A percentile compares a stretch with the other conserved stretches of the same genome.
phyloP scores from a whole-genome alignment of 2,797 vertebrate species.

The Phalanger gymnotis region DNA sequence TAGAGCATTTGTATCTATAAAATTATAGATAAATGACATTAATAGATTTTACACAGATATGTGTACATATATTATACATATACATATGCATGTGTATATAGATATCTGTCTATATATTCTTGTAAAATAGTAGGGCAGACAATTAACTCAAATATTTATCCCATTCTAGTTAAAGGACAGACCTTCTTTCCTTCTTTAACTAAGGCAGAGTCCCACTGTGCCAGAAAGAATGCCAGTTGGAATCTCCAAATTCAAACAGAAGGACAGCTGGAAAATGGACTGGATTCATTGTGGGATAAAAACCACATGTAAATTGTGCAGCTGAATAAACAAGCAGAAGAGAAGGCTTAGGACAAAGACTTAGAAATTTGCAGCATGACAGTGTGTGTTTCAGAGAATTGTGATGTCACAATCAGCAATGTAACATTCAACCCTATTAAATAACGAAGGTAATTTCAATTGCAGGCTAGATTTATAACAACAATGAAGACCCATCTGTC shows the following conservation, averaged over 20 bases:
- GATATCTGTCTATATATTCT: not conserved
- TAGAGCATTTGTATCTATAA: not conserved
- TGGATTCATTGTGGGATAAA: slow-evolving; percentile 64
- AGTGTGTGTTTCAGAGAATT: slow-evolving; percentile 8
- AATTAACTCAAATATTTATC: slow-evolving; percentile 71
- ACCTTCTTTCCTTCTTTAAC: slow-evolving; percentile 54
- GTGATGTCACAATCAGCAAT: slow-evolving; percentile 11
- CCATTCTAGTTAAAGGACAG: slow-evolving; percentile 50
- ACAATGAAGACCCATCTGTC: slow-evolving; percentile 64
- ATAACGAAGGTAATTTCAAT: slow-evolving; percentile 67
- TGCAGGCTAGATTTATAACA: slow-evolving; percentile 42
- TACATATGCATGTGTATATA: not conserved
- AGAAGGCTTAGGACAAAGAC: slow-evolving; percentile 56
- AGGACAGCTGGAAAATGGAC: slow-evolving; percentile 74
- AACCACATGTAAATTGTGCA: slow-evolving; percentile 60
- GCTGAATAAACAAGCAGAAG: slow-evolving; percentile 67
- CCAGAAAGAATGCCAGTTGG: slow-evolving; percentile 57
- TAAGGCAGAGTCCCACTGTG: slow-evolving; percentile 33
- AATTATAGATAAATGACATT: not conserved
- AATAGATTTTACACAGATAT: not conserved
- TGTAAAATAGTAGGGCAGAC: not conserved
- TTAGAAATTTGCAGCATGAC: slow-evolving; percentile 34
- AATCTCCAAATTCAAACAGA: slow-evolving; percentile 74
- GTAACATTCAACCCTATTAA: slow-evolving; percentile 34
- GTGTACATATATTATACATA: too few species aligned